Percentiles rank a stretch among this genome's conserved stretches.
These are phyloP conservation scores for Oxyura jamaicensis DNA, from an alignment of 2,113 vertebrate species.

Conservation along the genomic window DNA sequence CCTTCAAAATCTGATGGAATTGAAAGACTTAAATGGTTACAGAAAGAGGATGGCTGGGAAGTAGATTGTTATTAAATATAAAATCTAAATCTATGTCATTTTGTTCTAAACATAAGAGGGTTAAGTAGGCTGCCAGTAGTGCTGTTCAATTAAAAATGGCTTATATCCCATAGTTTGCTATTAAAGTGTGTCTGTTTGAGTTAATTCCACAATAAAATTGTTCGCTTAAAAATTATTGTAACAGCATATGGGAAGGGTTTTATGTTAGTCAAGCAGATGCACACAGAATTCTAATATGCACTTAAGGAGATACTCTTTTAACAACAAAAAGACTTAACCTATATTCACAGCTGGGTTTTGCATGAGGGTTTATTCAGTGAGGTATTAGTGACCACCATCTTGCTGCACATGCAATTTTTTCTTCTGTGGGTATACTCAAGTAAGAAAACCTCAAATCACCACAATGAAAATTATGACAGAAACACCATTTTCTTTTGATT, in stretches of 20 bases:
- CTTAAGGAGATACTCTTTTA: slow-evolving; percentile 28
- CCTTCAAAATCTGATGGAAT: slow-evolving; percentile 40
- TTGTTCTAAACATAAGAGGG: slow-evolving; percentile 36
- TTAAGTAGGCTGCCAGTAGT: slow-evolving; percentile 29
- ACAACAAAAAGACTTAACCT: slow-evolving; percentile 40
- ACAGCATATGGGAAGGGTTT: slow-evolving; percentile 31
- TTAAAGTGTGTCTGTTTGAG: not conserved
- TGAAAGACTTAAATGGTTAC: slow-evolving; percentile 2
- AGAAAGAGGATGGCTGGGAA: not conserved
- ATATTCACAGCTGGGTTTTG: slow-evolving; percentile 49
- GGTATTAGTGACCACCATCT: not conserved
- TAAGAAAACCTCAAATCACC: not conserved
- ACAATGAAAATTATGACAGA: not conserved
- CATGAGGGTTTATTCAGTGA: not conserved
- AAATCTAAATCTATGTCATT: slow-evolving; percentile 41
- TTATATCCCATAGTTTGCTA: slow-evolving; percentile 14
- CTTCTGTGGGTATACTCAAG: not conserved
- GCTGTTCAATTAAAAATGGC: slow-evolving; percentile 32
- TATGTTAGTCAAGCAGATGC: slow-evolving; percentile 31
- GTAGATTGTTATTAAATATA: slow-evolving; percentile 28
- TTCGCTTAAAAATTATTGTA: slow-evolving; percentile 23
- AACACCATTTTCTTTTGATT: not conserved
- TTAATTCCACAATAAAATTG: slow-evolving; percentile 45
- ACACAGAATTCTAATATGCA: slow-evolving; percentile 1
- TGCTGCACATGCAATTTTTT: not conserved